These are phyloP conservation scores for Oedothorax gibbosus DNA, from an alignment of 1,140 invertebrate species.

Conservation along the genomic window DNA sequence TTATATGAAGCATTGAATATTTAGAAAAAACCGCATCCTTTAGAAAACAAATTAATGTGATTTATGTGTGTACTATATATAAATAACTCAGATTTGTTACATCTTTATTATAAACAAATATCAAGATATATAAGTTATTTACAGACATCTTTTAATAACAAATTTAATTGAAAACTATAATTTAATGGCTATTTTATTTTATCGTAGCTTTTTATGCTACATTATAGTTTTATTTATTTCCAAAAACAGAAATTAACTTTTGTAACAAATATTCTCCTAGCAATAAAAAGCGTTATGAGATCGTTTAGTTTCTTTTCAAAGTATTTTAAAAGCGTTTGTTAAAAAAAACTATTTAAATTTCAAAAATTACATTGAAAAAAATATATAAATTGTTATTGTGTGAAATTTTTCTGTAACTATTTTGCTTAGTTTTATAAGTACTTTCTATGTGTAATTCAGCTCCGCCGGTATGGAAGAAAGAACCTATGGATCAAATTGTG, in stretches of 20 bases:
- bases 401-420: no score
- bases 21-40: background rate
- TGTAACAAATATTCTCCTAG: no score
- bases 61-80: background rate
- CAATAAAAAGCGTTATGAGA: no score
- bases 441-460: constrained; percentile 31
- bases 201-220: background rate
- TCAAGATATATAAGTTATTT: background rate
- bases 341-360: no score
- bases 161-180: background rate
- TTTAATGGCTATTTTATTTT: background rate
- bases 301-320: no score
- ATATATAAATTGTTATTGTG: no score
- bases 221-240: background rate
- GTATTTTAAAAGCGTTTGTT: no score
- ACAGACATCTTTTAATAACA: background rate
- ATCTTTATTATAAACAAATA: background rate
- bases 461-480: constrained; percentile 60
- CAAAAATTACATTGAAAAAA: no score
- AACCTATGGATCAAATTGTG: constrained; percentile 47
- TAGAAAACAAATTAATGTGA: background rate
- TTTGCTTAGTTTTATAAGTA: no score
- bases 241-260: no score
- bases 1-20: background rate
- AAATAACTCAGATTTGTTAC: background rate